Conservation (phyloP, 1,140 invertebrate genomes). For the Trissolcus basalis region DNA sequence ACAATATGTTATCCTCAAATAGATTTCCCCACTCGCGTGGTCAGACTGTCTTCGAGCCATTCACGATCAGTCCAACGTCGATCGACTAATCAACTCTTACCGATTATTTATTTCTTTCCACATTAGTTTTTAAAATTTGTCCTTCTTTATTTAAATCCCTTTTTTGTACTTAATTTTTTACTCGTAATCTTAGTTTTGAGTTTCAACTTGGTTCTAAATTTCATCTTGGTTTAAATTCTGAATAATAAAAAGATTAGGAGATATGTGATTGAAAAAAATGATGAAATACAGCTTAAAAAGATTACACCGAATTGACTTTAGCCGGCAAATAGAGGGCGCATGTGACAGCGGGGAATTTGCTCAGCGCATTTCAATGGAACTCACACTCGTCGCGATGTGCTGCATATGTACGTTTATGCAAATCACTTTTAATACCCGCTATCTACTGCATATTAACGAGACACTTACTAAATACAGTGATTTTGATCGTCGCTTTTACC, state of each 20-base stretch:
- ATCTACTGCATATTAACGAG: slow-evolving; percentile 50
- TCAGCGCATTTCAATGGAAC: slow-evolving; percentile 40
- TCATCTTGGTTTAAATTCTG: too few relatives aligned
- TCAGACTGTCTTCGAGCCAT: slow-evolving; percentile 42
- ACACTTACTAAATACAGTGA: slow-evolving; percentile 24
- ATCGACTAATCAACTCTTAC: slow-evolving; percentile 1
- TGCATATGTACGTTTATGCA: slow-evolving; percentile 34
- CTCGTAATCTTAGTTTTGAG: too few relatives aligned
- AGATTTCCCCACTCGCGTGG: slow-evolving; percentile 69
- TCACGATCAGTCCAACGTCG: slow-evolving; percentile 59
- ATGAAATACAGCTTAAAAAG: neutral
- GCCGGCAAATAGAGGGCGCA: slow-evolving; percentile 18
- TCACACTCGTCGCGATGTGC: slow-evolving; percentile 22
- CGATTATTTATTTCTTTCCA: neutral
- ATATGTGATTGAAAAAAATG: too few relatives aligned
- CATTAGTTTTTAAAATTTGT: too few relatives aligned
- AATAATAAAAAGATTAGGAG: too few relatives aligned
- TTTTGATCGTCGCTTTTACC: slow-evolving; percentile 11
- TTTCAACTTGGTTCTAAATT: too few relatives aligned
- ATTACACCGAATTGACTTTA: neutral
- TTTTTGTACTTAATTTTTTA: too few relatives aligned
- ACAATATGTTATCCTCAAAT: slow-evolving; percentile 69
- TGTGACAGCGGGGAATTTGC: too few relatives aligned
- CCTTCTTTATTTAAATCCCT: neutral
- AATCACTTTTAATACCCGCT: slow-evolving; percentile 46